These are phyloP conservation scores for Bradypus variegatus DNA, from an alignment of 2,797 vertebrate species.

Conservation along the genomic window DNA sequence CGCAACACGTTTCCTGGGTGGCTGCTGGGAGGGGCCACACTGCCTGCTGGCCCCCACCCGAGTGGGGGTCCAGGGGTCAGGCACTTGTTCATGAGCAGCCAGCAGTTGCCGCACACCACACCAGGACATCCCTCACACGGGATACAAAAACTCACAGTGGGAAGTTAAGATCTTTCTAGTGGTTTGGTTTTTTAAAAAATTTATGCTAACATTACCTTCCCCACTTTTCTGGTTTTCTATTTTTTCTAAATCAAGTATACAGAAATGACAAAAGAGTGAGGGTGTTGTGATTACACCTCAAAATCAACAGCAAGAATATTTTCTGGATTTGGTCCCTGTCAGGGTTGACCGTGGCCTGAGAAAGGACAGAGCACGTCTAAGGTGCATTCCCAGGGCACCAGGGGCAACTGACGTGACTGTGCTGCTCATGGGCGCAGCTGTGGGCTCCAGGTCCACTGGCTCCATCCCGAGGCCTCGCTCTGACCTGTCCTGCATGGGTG, in stretches of 20 bases:
- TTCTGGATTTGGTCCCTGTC: constrained; percentile 55
- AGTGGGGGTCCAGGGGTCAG: constrained; percentile 85
- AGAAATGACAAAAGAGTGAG: constrained; percentile 68
- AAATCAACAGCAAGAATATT: constrained; percentile 57
- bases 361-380: constrained; percentile 8
- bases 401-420: too few species aligned
- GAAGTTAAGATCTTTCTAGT: constrained; percentile 76
- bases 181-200: constrained; percentile 72
- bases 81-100: constrained; percentile 91
- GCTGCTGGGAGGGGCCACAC: neutral
- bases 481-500: too few species aligned
- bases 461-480: too few species aligned
- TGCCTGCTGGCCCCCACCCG: constrained; percentile 23
- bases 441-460: too few species aligned
- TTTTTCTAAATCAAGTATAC: constrained; percentile 67
- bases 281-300: constrained; percentile 50
- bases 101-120: too few species aligned
- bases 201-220: constrained; percentile 56
- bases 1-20: constrained; percentile 59
- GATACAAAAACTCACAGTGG: constrained; percentile 80
- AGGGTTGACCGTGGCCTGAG: constrained; percentile 28
- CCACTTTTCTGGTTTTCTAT: constrained; percentile 34
- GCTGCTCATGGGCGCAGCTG: too few species aligned
- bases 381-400: too few species aligned
- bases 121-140: constrained; percentile 53